Evolutionary conservation across 2,888 invertebrate species (phyloP).

Genomic region (Caradrina clavipalpis): DNA sequence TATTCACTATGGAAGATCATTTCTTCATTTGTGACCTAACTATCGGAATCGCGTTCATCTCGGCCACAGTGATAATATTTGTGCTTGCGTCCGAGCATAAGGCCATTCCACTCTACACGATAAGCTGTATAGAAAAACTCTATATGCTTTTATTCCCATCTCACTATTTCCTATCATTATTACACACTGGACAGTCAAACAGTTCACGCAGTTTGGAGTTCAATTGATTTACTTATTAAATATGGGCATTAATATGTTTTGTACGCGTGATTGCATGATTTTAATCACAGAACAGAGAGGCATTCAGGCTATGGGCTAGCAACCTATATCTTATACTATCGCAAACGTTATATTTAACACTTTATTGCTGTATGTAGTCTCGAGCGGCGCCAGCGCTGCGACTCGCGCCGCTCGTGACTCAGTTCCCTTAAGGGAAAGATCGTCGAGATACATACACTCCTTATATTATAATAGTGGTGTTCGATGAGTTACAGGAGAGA

Average conservation of each 20-base stretch:
- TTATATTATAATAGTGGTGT: conserved; percentile 59
- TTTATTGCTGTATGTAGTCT: conserved; percentile 62
- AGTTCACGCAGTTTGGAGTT: conserved; percentile 79
- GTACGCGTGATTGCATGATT: conserved; percentile 84
- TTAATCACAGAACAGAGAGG: conserved; percentile 78
- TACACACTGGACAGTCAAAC: conserved; percentile 79
- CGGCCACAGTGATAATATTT: conserved; percentile 81
- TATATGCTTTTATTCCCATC: conserved; percentile 74
- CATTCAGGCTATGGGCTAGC: conserved; percentile 48
- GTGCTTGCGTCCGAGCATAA: conserved; percentile 82
- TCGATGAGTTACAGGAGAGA: conserved; percentile 54
- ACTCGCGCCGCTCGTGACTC: conserved; percentile 47
- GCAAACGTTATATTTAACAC: conserved; percentile 49
- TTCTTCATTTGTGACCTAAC: conserved; percentile 87
- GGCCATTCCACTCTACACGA: conserved; percentile 75
- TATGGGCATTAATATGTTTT: conserved; percentile 85
- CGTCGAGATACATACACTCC: conserved; percentile 58
- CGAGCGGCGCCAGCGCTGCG: conserved; percentile 31
- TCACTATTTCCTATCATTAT: conserved; percentile 69
- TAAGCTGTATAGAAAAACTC: conserved; percentile 77
- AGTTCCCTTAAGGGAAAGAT: conserved; percentile 40
- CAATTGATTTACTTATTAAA: conserved; percentile 88
- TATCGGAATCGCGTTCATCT: conserved; percentile 81
- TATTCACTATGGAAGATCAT: conserved; percentile 89
- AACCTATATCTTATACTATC: conserved; percentile 63